Evolutionary conservation across 2,797 vertebrate genomes (phyloP).

Genomic region (Nannoperca obscura): DNA sequence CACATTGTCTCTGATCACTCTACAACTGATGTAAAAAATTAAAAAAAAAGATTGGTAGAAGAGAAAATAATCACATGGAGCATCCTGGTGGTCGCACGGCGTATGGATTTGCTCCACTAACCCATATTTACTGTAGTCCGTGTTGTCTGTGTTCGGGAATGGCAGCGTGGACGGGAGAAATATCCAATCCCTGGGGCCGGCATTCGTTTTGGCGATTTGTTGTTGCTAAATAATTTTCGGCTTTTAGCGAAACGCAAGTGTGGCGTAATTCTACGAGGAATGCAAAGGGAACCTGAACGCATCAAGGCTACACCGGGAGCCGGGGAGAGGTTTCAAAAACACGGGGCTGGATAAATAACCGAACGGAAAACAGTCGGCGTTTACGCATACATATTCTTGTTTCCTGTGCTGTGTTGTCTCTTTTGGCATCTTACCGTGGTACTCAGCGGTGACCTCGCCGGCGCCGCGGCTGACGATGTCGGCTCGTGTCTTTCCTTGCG

Average conservation of each 20-base stretch:
- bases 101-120: conserved; percentile 80
- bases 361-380: conserved; percentile 2
- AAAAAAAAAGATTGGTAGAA: not conserved
- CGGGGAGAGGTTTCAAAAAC: not conserved
- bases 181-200: conserved; percentile 15
- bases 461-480: conserved; percentile 50
- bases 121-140: conserved; percentile 68
- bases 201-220: conserved; percentile 4
- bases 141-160: conserved; percentile 42
- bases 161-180: conserved; percentile 19
- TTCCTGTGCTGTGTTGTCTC: not conserved
- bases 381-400: conserved; percentile 15
- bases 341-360: not conserved
- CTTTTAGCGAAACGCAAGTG: conserved; percentile 6
- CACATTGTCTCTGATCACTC: not conserved
- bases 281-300: not conserved
- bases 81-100: conserved; percentile 50
- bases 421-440: conserved; percentile 67
- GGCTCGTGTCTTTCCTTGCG: conserved; percentile 13
- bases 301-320: not conserved
- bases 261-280: not conserved
- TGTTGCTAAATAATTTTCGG: conserved; percentile 4
- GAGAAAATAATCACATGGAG: not conserved
- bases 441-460: conserved; percentile 62
- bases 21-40: not conserved